Conservation (phyloP, 2,797 vertebrate genomes). For the Coranthus polyacanthus region DNA sequence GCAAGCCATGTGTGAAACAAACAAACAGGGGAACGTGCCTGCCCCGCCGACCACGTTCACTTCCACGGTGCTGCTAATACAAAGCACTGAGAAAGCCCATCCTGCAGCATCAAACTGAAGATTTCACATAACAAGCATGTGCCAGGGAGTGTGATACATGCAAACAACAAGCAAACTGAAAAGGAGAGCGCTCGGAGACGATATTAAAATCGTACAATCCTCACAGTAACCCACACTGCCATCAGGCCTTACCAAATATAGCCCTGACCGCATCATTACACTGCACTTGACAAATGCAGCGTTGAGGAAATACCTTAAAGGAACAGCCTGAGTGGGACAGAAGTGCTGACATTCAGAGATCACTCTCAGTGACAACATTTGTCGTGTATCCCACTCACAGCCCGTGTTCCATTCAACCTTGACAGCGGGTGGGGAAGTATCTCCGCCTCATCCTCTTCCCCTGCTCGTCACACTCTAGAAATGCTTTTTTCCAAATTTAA, state of each 20-base stretch:
- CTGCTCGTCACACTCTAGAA: slow-evolving; percentile 19
- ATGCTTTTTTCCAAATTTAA: slow-evolving; percentile 67
- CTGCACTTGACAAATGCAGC: slow-evolving; percentile 20
- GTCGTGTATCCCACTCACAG: slow-evolving; percentile 50
- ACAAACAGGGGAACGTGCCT: slow-evolving; percentile 47
- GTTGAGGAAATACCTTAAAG: slow-evolving; percentile 59
- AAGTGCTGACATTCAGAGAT: slow-evolving; percentile 61
- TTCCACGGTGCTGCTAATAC: slow-evolving; percentile 16
- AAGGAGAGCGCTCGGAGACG: not conserved
- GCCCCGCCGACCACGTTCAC: no score
- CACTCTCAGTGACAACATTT: slow-evolving; percentile 60
- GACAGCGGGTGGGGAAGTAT: slow-evolving; percentile 40
- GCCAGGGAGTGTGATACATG: slow-evolving; percentile 7
- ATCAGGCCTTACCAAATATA: slow-evolving; percentile 34
- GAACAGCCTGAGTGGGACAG: slow-evolving; percentile 28
- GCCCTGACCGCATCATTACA: slow-evolving; percentile 32
- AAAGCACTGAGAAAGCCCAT: no score
- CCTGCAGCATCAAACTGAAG: no score
- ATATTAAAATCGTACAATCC: slow-evolving; percentile 1
- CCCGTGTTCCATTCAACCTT: slow-evolving; percentile 52
- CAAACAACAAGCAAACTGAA: slow-evolving; percentile 8
- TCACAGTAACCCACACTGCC: slow-evolving; percentile 13
- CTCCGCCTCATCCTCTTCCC: slow-evolving; percentile 20
- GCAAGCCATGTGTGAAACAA: slow-evolving; percentile 60
- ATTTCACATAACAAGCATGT: slow-evolving; percentile 25